Evolutionary conservation across 1,140 invertebrate species (phyloP), one percentile per base, ranked within the genome.

Genomic region (Melipona quadrifasciata): DNA sequence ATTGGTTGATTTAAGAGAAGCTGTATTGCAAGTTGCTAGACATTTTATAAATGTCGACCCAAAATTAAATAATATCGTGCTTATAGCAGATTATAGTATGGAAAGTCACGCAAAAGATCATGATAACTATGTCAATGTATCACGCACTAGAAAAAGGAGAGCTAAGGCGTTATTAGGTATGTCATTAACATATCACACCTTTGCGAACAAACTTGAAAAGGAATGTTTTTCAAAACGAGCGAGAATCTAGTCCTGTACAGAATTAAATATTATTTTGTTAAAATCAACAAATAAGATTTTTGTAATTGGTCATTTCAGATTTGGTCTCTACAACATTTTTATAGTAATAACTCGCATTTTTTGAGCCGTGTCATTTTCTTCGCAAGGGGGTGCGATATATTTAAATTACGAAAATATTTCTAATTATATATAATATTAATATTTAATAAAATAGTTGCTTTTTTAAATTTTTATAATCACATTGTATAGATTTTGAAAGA

Each of bases 101-200:
- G 98, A 99, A 92, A 99, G 98, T 92, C 99, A 99, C 95, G 96
- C 97, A 47, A 97, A 97, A 91, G 99, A 99, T 95, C 97, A 99
- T 94, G 98, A 99, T 89, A 97, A 97, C 93, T 99, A 99, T 94
- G 97, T 99, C 19, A 98, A 98, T 95, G 98, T 98, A 16, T 98
- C 98, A 17, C 96, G 97, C 86, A 98, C 97, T 90, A 96, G 98
- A 84, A 97, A 97, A 87, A 96, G 99, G 91, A 95, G 99, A 89
- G 99, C 99, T 16, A 99, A 99, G 95, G 99, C 99, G 1, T 95
- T 99, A 83, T 95, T 99, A 88, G 96, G 96, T 97, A 94, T 64
- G 51, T 74, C 5, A 71, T 47, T n/a, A 34, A 65, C 16, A 57
- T 51, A 47, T 47, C 39, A 47, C 6, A 6, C 8, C 8, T 8